Conservation (phyloP, 2,113 vertebrate genomes). For the Callipepla californica region DNA sequence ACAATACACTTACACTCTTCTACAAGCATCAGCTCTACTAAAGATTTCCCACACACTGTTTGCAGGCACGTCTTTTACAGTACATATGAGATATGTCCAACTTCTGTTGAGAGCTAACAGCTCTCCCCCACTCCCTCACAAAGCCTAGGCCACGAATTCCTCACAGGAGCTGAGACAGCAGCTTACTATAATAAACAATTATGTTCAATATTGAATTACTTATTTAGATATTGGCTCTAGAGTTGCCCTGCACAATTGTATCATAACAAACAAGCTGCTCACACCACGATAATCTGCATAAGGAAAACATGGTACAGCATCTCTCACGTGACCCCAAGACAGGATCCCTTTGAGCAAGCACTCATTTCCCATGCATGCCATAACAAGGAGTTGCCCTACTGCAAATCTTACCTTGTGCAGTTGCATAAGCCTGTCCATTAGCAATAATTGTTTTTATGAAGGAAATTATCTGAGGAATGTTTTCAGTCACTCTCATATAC, state of each 20-base stretch:
- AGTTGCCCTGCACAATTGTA: background rate
- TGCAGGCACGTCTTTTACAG: background rate
- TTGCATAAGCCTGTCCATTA: constrained; percentile 88
- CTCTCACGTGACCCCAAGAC: background rate
- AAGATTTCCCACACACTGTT: background rate
- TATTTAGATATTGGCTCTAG: background rate
- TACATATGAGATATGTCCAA: background rate
- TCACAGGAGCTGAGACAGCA: background rate
- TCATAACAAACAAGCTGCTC: background rate
- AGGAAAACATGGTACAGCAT: background rate
- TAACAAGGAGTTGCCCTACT: background rate
- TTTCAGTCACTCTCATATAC: constrained; percentile 93
- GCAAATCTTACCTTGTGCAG: constrained; percentile 79
- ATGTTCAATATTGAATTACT: background rate
- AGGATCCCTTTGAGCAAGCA: background rate
- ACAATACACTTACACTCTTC: background rate
- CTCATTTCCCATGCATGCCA: background rate
- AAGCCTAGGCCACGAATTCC: background rate
- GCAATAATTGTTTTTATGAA: constrained; percentile 88
- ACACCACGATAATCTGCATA: background rate
- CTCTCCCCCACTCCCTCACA: background rate
- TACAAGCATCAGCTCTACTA: background rate
- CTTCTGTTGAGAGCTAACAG: background rate
- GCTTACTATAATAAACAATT: background rate
- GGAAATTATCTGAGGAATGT: constrained; percentile 88